Percentiles rank a stretch among this genome's conserved stretches.
These are phyloP conservation scores for Drosophila anomelani DNA, from an alignment of 2,888 invertebrate species.

Conservation along the genomic window DNA sequence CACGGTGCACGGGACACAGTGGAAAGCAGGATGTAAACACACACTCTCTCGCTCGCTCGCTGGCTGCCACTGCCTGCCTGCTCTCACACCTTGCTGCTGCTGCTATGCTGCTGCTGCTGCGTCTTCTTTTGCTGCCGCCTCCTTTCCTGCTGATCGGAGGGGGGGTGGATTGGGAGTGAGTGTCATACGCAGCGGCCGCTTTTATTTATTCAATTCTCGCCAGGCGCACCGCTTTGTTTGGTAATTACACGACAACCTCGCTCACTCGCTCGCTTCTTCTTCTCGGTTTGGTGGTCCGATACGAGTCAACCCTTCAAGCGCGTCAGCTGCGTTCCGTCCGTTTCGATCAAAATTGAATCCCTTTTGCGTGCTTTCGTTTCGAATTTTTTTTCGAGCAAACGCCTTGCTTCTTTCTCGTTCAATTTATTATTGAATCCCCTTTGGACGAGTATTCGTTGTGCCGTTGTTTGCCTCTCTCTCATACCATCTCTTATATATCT, in stretches of 20 bases:
- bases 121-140: conserved; percentile 15
- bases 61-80: conserved; percentile 24
- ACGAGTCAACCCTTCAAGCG: conserved; percentile 2
- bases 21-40: conserved; percentile 39
- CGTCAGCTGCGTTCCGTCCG: too few species aligned
- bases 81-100: conserved; percentile 14
- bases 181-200: conserved; percentile 34
- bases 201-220: conserved; percentile 41
- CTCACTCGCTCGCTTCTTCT: conserved; percentile 9
- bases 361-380: too few species aligned
- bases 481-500: too few species aligned
- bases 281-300: conserved; percentile 2
- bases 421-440: too few species aligned
- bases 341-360: too few species aligned
- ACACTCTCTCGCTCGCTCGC: conserved; percentile 10
- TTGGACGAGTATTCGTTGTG: too few species aligned
- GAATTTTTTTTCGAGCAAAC: too few species aligned
- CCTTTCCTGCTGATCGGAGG: conserved; percentile 25
- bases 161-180: conserved; percentile 23
- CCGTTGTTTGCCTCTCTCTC: too few species aligned
- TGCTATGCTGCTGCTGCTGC: conserved; percentile 4
- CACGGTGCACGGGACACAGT: background rate
- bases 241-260: conserved; percentile 29
- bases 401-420: too few species aligned
- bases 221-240: conserved; percentile 42